A percentile compares a stretch with the other conserved stretches of the same genome.
Conservation (phyloP, 92 coral and sea anemone species). For the Paramuricea clavata region DNA sequence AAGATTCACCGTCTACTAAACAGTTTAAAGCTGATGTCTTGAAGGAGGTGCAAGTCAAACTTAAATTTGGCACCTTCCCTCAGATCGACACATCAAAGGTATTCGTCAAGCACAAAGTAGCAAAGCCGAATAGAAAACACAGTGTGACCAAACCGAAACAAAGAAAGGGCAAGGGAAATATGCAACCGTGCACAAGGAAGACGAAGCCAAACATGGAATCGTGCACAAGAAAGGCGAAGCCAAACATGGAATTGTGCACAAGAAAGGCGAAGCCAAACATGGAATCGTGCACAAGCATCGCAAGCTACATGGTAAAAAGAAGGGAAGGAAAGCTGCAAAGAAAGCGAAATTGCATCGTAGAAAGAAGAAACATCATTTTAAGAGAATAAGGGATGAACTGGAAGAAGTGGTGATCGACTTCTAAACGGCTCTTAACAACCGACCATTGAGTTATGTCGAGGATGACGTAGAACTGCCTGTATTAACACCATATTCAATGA, state of each 20-base stretch:
- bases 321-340: not conserved
- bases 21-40: slow-evolving; percentile 43
- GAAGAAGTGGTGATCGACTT: too few species aligned
- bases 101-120: slow-evolving; percentile 30
- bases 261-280: not conserved
- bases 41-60: slow-evolving; percentile 37
- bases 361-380: not conserved
- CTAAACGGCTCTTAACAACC: too few species aligned
- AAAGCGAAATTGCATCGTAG: not conserved
- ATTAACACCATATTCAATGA: too few species aligned
- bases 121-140: slow-evolving; percentile 32
- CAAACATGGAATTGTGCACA: too few species aligned
- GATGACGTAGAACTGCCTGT: too few species aligned
- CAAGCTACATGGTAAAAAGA: not conserved
- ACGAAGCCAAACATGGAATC: not conserved
- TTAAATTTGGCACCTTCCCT: slow-evolving; percentile 23
- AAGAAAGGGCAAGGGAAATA: too few species aligned
- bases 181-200: not conserved
- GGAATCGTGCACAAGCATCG: not conserved
- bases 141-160: slow-evolving; percentile 1
- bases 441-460: too few species aligned
- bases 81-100: slow-evolving; percentile 29
- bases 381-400: too few species aligned
- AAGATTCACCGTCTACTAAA: slow-evolving; percentile 25
- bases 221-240: too few species aligned